Evolutionary conservation across 2,113 vertebrate genomes (phyloP).

Genomic region (Caretta caretta): DNA sequence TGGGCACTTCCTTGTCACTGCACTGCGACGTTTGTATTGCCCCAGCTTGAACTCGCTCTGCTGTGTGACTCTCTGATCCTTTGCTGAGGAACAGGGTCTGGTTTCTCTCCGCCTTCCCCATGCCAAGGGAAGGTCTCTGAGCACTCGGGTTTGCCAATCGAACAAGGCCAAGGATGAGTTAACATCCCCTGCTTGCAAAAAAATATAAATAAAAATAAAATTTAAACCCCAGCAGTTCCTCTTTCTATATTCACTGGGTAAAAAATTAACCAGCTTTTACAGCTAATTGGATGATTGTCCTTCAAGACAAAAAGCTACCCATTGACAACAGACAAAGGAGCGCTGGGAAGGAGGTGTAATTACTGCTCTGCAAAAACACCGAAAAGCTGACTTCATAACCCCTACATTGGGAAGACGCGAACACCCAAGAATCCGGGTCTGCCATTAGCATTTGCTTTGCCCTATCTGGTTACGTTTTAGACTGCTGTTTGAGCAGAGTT

Average conservation of each 20-base stretch:
- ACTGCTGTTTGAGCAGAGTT: accelerated
- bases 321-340: slow-evolving; percentile 4
- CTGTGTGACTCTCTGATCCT: not conserved
- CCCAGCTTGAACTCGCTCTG: not conserved
- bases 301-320: slow-evolving; percentile 62
- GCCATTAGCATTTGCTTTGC: not conserved
- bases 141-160: not conserved
- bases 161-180: not conserved
- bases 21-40: not conserved
- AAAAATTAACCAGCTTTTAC: slow-evolving; percentile 66
- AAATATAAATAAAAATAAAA: not conserved
- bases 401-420: not conserved
- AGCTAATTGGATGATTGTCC: slow-evolving; percentile 27
- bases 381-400: not conserved
- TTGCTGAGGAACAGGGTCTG: not conserved
- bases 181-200: slow-evolving; percentile 15
- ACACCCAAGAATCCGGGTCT: not conserved
- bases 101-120: not conserved
- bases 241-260: not conserved
- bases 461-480: slow-evolving; percentile 21
- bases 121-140: not conserved
- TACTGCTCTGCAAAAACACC: not conserved
- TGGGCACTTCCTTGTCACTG: not conserved
- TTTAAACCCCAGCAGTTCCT: not conserved
- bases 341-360: not conserved